phyloP scores from a whole-genome alignment of 2,888 invertebrate genomes.

The Diarsia dahlii region DNA sequence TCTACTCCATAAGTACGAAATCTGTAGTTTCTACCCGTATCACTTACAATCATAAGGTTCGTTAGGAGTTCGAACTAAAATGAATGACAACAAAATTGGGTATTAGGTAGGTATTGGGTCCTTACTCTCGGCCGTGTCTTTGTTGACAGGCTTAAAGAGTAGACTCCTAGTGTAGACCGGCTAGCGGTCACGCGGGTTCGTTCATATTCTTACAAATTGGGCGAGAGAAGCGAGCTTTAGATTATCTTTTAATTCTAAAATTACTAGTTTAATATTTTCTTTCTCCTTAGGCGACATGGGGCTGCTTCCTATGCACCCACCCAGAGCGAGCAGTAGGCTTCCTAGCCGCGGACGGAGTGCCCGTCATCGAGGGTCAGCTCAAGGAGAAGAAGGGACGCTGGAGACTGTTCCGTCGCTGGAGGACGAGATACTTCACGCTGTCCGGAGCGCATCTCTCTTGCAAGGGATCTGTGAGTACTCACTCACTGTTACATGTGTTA shows the following conservation, averaged over 20 bases:
- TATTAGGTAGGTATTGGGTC: too few species aligned
- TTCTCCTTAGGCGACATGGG: conserved; percentile 91
- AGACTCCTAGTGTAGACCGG: too few species aligned
- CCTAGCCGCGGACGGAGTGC: conserved; percentile 94
- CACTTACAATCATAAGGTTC: too few species aligned
- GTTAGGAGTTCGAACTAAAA: too few species aligned
- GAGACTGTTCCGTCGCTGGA: conserved; percentile 97
- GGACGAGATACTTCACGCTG: conserved; percentile 98
- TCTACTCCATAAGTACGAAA: too few species aligned
- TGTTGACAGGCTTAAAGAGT: too few species aligned
- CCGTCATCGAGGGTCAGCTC: conserved; percentile 93
- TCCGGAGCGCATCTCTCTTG: conserved; percentile 98
- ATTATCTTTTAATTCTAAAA: neutral
- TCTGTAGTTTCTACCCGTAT: too few species aligned
- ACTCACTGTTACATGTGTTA: neutral
- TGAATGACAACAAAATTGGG: too few species aligned
- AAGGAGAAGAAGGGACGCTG: conserved; percentile 91
- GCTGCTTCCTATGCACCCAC: conserved; percentile 98
- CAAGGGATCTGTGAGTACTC: conserved; percentile 93
- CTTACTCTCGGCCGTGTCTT: too few species aligned
- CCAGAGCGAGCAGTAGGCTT: conserved; percentile 97
- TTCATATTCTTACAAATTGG: neutral
- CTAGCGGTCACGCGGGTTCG: neutral
- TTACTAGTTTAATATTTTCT: too few species aligned
- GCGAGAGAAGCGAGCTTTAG: neutral